Base-by-base conservation (phyloP, 2,888 invertebrate species). In the Drosophila yooni region DNA sequence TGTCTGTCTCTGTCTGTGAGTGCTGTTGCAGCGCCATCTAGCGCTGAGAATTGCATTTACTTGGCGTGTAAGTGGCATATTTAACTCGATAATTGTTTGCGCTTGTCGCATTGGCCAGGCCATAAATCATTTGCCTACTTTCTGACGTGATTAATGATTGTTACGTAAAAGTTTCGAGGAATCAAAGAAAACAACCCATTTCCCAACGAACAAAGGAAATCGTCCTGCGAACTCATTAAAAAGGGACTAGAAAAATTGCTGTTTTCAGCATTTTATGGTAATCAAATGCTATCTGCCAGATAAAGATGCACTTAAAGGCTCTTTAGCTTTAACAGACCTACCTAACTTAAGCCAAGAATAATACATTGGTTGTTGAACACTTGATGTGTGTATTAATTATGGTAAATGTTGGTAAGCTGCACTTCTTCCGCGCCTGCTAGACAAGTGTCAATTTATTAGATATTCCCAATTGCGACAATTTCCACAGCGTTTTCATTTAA, bases 11-110 rank as follows among this genome's bases (percentile, higher is more conserved):
- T 2, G 2, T 34, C 36, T 18, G 43, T 21, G n/a, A 11, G 1
- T 11, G 21, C 6, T 6, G 48, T 3, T 68, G 76, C 76, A 80
- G 81, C 76, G 73, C 80, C 72, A 70, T 74, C 77, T 70, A 65
- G 52, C 58, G 69, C 27, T 57, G 29, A 15, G 48, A 15, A 59
- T 8, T 70, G 79, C 76, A 71, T 27, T 65, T 56, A 27, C 50
- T 27, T 69, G 36, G 59, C 82, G 79, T 82, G 82, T 83, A 82
- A 82, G 67, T 78, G 70, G 81, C 82, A 83, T 83, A 82, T 82
- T 82, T 76, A 81, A 74, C 76, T 83, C 70, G 83, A 75, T 83
- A 87, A 87, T 82, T 82, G 83, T 81, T 67, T 78, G 75, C 73
- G 72, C 78, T 81, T 87, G 87, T 87, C 87, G 82, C 84, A 81